Evolutionary conservation across 2,888 invertebrate genomes (phyloP).

Genomic region (Eutolmus rufibarbis): DNA sequence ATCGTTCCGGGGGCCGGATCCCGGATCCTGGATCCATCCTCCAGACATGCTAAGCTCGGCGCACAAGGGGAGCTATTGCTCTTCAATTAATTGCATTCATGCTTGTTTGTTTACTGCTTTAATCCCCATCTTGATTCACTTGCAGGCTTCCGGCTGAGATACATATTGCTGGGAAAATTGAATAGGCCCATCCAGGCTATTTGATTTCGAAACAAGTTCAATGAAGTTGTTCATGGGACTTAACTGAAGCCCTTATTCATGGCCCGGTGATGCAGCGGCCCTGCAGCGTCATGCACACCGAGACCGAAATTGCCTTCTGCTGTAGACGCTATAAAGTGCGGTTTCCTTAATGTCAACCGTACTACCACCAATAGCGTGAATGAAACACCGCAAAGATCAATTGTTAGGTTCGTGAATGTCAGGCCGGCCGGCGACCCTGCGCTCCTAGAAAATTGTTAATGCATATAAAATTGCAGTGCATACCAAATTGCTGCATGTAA

Average conservation of each 20-base stretch:
- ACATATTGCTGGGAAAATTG: conserved; percentile 46
- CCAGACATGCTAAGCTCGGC: not conserved
- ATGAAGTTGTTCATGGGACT: conserved; percentile 43
- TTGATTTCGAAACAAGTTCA: conserved; percentile 43
- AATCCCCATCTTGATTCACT: conserved; percentile 36
- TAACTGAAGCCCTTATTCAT: conserved; percentile 7
- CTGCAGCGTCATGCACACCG: conserved; percentile 10
- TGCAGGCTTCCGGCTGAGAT: conserved; percentile 29
- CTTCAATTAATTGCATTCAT: conserved; percentile 48
- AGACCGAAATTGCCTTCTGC: conserved; percentile 44
- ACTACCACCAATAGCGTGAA: conserved; percentile 35
- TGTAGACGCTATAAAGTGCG: conserved; percentile 40
- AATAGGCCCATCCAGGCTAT: conserved; percentile 44
- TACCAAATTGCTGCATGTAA: not conserved
- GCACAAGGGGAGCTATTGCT: conserved; percentile 40
- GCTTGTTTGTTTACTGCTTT: conserved; percentile 46
- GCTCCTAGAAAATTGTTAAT: conserved; percentile 1
- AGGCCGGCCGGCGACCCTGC: not conserved
- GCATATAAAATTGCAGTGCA: not conserved
- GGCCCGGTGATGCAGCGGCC: not conserved
- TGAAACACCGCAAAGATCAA: conserved; percentile 34
- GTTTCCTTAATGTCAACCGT: conserved; percentile 31
- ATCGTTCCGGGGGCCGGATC: not conserved
- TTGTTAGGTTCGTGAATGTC: conserved; percentile 35
- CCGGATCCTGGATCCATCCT: not conserved